phyloP scores from a whole-genome alignment of 2,113 vertebrate genomes.

The Cettia cetti region DNA sequence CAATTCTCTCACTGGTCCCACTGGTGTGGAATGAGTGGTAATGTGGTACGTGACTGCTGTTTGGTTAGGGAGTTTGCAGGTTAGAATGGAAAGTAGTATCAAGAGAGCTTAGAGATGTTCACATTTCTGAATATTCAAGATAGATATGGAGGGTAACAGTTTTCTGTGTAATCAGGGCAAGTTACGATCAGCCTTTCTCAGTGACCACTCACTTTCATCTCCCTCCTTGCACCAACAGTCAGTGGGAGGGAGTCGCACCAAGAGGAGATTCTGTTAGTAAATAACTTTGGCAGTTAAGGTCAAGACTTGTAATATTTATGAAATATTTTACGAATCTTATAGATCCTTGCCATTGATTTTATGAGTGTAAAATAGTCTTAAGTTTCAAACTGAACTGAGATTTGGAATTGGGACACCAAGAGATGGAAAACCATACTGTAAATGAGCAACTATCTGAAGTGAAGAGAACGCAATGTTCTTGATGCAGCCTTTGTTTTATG shows the following conservation, averaged over 20 bases:
- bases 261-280: background rate
- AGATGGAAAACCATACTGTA: background rate
- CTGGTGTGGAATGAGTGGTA: background rate
- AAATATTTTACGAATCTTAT: background rate
- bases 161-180: background rate
- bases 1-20: background rate
- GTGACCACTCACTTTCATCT: background rate
- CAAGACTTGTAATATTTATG: background rate
- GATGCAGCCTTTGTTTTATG: background rate
- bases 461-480: background rate
- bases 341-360: background rate
- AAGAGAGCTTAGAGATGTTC: background rate
- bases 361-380: background rate
- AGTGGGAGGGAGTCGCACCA: background rate
- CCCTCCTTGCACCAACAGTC: accelerated
- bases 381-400: background rate
- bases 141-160: background rate
- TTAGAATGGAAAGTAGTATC: background rate
- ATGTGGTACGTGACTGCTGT: background rate
- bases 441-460: background rate
- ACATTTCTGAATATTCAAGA: background rate
- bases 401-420: background rate
- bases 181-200: background rate
- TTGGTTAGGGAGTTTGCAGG: background rate
- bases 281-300: background rate